These are phyloP conservation scores for Pycnonotus jocosus DNA, from an alignment of 2,113 vertebrate species.

Conservation along the genomic window DNA sequence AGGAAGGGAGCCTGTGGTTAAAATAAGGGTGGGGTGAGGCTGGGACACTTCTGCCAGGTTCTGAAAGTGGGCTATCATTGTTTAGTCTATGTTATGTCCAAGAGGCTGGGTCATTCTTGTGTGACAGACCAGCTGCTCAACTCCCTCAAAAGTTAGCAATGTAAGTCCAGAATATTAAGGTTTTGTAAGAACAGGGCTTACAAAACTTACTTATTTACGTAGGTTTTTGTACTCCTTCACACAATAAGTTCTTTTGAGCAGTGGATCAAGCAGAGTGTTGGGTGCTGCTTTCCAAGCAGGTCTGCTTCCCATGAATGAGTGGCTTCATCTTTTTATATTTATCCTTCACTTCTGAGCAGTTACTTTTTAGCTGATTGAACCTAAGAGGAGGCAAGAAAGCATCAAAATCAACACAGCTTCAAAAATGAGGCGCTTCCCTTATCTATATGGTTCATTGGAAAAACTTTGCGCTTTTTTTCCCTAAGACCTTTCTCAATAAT, in stretches of 20 bases:
- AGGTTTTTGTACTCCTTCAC: not conserved
- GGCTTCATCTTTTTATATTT: not conserved
- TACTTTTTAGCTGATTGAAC: not conserved
- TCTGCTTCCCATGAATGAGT: not conserved
- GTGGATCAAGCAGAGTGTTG: not conserved
- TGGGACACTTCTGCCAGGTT: not conserved
- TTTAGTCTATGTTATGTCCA: not conserved
- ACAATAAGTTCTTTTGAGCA: not conserved
- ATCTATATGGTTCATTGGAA: not conserved
- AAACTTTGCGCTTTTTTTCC: not conserved
- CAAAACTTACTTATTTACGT: not conserved
- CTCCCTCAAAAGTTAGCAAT: not conserved
- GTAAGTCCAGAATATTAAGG: not conserved
- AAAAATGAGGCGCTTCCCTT: not conserved
- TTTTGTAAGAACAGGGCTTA: not conserved
- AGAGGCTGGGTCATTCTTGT: not conserved
- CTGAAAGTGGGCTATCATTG: slow-evolving; percentile 1
- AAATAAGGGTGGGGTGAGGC: not conserved
- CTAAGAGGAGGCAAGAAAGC: not conserved
- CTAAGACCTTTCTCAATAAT: not conserved
- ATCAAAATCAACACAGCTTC: not conserved
- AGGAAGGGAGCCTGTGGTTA: not conserved
- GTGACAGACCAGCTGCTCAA: not conserved
- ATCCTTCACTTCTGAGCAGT: not conserved
- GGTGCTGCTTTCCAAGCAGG: not conserved